Conservation (phyloP, 2,113 vertebrate genomes). For the Entomyzon cyanotis region DNA sequence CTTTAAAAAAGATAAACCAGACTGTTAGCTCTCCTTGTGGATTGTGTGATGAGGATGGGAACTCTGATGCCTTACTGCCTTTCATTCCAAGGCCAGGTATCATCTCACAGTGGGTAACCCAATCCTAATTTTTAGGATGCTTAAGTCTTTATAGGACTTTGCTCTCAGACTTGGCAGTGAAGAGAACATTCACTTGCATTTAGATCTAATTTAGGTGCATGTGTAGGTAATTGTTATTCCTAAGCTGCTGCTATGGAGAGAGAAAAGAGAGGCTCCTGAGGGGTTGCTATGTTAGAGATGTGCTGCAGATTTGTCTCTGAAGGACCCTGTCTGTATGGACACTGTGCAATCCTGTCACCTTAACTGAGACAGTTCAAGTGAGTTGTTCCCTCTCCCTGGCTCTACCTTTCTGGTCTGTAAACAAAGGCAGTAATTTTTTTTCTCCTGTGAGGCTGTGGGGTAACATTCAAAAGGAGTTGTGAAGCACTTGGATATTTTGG, state of each 20-base stretch:
- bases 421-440: not conserved
- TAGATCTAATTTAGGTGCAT: not conserved
- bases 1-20: not conserved
- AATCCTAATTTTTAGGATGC: not conserved
- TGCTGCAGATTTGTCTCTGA: not conserved
- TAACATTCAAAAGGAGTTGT: not conserved
- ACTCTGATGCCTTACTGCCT: not conserved
- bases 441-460: not conserved
- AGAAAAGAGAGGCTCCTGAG: not conserved
- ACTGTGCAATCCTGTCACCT: fast-evolving
- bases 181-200: not conserved
- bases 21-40: not conserved
- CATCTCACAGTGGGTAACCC: not conserved
- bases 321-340: not conserved
- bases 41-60: not conserved
- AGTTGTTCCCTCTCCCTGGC: not conserved
- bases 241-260: not conserved
- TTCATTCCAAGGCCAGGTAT: not conserved
- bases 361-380: not conserved
- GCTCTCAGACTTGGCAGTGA: not conserved
- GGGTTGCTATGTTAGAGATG: not conserved
- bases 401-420: not conserved
- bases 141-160: not conserved
- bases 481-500: not conserved
- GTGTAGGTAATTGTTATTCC: not conserved